Evolutionary conservation across 2,797 vertebrate species (phyloP).

Genomic region (Psittacula derbiana): DNA sequence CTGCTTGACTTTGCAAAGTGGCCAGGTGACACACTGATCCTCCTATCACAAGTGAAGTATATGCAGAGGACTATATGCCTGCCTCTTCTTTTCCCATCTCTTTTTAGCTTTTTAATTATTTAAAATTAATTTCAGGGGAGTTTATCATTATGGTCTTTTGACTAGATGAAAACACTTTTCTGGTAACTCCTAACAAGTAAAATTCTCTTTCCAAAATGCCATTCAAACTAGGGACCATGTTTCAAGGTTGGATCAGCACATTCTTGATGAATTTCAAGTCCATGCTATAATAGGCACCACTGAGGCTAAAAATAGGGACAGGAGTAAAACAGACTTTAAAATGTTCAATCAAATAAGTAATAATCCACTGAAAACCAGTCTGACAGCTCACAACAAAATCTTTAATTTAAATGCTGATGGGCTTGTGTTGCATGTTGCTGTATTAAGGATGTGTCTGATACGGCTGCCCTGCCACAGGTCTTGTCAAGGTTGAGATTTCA

Average conservation of each 20-base stretch:
- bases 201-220: neutral
- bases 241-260: neutral
- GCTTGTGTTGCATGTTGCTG: accelerated
- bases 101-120: neutral
- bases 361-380: neutral
- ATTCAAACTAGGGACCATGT: neutral
- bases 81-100: neutral
- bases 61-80: neutral
- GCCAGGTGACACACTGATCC: neutral
- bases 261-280: neutral
- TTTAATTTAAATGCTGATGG: neutral
- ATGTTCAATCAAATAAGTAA: neutral
- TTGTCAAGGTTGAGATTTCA: neutral
- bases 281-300: neutral
- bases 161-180: neutral
- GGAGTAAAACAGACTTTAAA: neutral
- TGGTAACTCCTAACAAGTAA: neutral
- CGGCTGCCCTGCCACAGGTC: neutral
- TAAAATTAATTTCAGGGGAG: neutral
- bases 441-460: neutral
- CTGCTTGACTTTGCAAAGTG: neutral
- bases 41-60: neutral
- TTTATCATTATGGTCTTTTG: neutral
- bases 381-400: neutral
- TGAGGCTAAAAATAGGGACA: neutral